Conservation (phyloP, 1,140 invertebrate species). For the Zaprionus tsacasi region DNA sequence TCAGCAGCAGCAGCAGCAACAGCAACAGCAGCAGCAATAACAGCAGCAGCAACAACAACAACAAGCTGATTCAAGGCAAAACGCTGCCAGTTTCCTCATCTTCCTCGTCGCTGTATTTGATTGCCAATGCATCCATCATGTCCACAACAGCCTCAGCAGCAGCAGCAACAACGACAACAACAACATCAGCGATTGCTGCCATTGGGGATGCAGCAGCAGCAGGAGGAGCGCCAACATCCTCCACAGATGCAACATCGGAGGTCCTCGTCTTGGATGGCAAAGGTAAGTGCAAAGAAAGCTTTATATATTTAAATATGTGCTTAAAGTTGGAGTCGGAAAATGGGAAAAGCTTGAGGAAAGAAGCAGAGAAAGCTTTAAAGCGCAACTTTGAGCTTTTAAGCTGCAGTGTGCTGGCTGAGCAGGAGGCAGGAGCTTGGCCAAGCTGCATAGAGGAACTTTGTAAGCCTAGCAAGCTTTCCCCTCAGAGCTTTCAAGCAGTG, state of each 20-base stretch:
- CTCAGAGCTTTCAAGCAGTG: background rate
- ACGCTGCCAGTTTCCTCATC: slow-evolving; percentile 53
- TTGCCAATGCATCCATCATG: slow-evolving; percentile 34
- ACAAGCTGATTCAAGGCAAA: slow-evolving; percentile 21
- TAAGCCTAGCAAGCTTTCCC: background rate
- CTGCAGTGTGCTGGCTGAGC: too few relatives aligned
- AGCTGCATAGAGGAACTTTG: too few relatives aligned
- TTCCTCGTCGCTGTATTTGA: slow-evolving; percentile 34
- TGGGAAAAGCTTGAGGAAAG: background rate
- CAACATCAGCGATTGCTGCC: background rate
- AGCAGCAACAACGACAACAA: slow-evolving; percentile 13
- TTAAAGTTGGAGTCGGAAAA: background rate
- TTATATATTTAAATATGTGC: background rate
- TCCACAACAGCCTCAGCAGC: slow-evolving; percentile 33
- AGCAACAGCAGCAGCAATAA: slow-evolving; percentile 28
- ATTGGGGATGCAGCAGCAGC: slow-evolving; percentile 9
- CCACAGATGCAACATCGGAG: slow-evolving; percentile 43
- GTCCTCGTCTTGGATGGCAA: slow-evolving; percentile 66
- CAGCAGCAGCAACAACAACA: background rate
- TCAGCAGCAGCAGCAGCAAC: slow-evolving; percentile 30
- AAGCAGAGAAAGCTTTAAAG: background rate
- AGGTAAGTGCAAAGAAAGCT: slow-evolving; percentile 63
- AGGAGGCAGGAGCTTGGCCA: too few relatives aligned
- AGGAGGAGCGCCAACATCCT: slow-evolving; percentile 40
- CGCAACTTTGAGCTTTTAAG: background rate